These are phyloP conservation scores for Saccopteryx bilineata DNA, from an alignment of 2,113 vertebrate species.

Conservation along the genomic window DNA sequence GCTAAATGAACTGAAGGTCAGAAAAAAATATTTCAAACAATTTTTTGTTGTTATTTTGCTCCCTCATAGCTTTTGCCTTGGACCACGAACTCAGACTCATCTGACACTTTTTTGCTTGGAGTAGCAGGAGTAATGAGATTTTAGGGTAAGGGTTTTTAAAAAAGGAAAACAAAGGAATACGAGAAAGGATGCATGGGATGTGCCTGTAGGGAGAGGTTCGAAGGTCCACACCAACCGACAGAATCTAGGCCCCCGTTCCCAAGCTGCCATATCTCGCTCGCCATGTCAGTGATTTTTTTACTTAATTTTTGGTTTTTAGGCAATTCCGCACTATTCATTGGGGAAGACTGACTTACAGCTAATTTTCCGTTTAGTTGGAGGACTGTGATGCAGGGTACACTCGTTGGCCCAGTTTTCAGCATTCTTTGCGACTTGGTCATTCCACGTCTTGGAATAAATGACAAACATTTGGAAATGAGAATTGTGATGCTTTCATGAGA, in stretches of 20 bases:
- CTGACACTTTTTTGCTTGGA: neutral
- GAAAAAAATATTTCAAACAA: neutral
- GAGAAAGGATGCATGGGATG: neutral
- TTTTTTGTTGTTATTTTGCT: neutral
- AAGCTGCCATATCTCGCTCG: neutral
- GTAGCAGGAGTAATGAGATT: neutral
- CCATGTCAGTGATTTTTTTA: neutral
- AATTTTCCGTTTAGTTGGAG: neutral
- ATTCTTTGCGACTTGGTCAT: neutral
- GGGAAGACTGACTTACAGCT: neutral
- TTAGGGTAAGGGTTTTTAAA: neutral
- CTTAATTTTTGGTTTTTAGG: neutral
- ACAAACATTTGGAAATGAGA: neutral
- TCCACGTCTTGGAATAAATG: constrained; percentile 24
- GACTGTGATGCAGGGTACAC: neutral
- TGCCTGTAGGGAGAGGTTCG: neutral
- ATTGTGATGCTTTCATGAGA: neutral
- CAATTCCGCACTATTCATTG: neutral
- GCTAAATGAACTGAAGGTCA: neutral
- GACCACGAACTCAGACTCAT: neutral
- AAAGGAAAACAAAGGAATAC: neutral
- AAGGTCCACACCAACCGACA: neutral
- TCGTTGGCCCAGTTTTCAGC: neutral
- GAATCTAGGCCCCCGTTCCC: neutral
- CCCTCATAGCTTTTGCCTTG: neutral